These are phyloP conservation scores for Varanus salvator DNA, from an alignment of 2,113 vertebrate species.

Conservation along the genomic window DNA sequence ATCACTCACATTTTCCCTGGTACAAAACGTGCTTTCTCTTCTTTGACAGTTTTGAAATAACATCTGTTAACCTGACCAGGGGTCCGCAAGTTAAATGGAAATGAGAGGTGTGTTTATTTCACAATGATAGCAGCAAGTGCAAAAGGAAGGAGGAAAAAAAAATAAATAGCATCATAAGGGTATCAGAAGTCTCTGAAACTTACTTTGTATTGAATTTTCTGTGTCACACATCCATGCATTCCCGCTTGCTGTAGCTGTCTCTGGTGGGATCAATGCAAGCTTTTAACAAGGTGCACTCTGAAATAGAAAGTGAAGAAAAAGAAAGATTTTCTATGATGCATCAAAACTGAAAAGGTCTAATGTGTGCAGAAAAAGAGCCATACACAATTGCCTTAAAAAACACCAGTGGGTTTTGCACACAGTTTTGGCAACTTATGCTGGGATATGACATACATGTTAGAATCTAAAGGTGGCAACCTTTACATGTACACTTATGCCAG, in stretches of 20 bases:
- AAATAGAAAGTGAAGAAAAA: constrained; percentile 47
- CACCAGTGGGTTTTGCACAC: constrained; percentile 3
- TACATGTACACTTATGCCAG: background rate
- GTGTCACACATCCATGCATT: constrained; percentile 5
- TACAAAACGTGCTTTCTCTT: rapidly evolving
- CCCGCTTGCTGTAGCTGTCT: background rate
- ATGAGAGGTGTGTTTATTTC: constrained; percentile 7
- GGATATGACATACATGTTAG: background rate
- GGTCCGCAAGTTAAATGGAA: constrained; percentile 3
- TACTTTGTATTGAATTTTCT: constrained; percentile 56
- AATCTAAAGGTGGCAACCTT: background rate
- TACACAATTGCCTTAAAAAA: constrained; percentile 12
- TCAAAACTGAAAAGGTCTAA: constrained; percentile 21
- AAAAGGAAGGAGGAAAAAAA: background rate
- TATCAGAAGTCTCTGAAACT: constrained; percentile 35
- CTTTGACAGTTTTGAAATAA: background rate
- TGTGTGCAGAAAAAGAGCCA: constrained; percentile 21
- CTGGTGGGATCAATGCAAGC: constrained; percentile 37
- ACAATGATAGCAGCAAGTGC: background rate
- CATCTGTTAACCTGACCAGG: background rate
- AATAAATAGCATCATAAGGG: constrained; percentile 7
- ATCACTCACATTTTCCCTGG: background rate
- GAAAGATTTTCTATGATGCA: constrained; percentile 37
- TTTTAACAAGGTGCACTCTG: constrained; percentile 50
- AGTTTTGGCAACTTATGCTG: background rate